Base-by-base conservation (phyloP, 2,888 invertebrate species). In the Choristoneura rosaceana region DNA sequence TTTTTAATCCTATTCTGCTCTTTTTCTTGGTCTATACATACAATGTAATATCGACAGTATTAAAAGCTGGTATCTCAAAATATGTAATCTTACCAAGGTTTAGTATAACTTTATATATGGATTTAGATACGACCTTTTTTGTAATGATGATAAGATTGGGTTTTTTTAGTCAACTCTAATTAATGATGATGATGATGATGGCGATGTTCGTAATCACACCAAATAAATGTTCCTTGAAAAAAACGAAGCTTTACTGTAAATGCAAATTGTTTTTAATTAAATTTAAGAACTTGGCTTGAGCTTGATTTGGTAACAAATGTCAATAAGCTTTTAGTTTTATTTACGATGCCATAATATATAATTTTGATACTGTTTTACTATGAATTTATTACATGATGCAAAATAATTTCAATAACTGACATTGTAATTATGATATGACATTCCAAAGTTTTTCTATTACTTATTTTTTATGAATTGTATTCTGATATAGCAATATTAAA, bases 371-470 rank as follows among this genome's bases (percentile, higher is more conserved):
- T 17, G 25, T 55, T 55, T 55, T 25, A 25, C 4, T 25, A 55
- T 25, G 12, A 55, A 55, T 55, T 55, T 38, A 8, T 59, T 59
- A 34, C 59, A 59, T 5, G 9, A 10, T 7, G 52, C 12, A 52
- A 52, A 17, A 52, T 52, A 15, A 8, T 17, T 15, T 15, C 5
- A 15, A 15, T 50, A 45, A 45, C 14, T 47, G 14, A n/a, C 5
- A 47, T 47, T 47, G 9, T 47, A 15, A 52, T 17, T 17, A 17
- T 55, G 55, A 67, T 17, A 17, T 55, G 55, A 67, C 67, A 67
- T 67, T 67, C 67, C 67, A 67, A 58, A 66, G 58, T 43, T 66
- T n/a, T n/a, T 59, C 7, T 41, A n/a, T 47, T 33, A 66, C 33
- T 9, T 55, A 58, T 45, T 25, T 33, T 14, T 43, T 43, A 43